These are phyloP conservation scores for Trissonchulus latispiculum DNA, from an alignment of 2,888 invertebrate genomes.

Conservation along the genomic window DNA sequence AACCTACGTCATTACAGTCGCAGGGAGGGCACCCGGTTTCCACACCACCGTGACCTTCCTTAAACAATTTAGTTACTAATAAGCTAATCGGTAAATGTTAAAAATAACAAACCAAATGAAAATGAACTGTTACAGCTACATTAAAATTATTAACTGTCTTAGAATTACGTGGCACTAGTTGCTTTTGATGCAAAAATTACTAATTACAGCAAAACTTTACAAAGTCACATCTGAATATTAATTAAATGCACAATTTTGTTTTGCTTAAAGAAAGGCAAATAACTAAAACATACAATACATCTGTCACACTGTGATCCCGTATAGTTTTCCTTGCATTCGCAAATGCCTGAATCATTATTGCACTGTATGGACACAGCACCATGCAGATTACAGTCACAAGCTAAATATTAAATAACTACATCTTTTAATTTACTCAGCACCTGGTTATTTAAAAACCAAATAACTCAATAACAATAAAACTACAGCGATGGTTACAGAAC, in stretches of 20 bases:
- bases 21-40: slow-evolving; percentile 69
- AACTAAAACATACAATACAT: slow-evolving; percentile 40
- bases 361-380: slow-evolving; percentile 65
- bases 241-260: too few relatives aligned
- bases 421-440: slow-evolving; percentile 1
- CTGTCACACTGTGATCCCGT: slow-evolving; percentile 46
- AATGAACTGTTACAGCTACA: too few relatives aligned
- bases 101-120: too few relatives aligned
- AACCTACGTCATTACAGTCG: slow-evolving; percentile 47
- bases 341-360: slow-evolving; percentile 54
- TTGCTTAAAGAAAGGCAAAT: too few relatives aligned
- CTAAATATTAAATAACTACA: slow-evolving; percentile 30
- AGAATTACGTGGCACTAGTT: too few relatives aligned
- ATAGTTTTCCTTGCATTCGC: slow-evolving; percentile 46
- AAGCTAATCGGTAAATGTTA: too few relatives aligned
- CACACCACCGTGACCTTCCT: slow-evolving; percentile 62
- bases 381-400: slow-evolving; percentile 63
- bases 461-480: not conserved
- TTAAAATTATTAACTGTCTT: too few relatives aligned
- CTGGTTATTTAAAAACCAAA: not conserved
- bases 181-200: too few relatives aligned
- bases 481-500: not conserved
- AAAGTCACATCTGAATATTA: too few relatives aligned
- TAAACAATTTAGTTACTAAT: too few relatives aligned
- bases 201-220: too few relatives aligned